Evolutionary conservation across 30 jellyfish, hydroid and myxozoan species (phyloP).

Genomic region (Turritopsis rubra): DNA sequence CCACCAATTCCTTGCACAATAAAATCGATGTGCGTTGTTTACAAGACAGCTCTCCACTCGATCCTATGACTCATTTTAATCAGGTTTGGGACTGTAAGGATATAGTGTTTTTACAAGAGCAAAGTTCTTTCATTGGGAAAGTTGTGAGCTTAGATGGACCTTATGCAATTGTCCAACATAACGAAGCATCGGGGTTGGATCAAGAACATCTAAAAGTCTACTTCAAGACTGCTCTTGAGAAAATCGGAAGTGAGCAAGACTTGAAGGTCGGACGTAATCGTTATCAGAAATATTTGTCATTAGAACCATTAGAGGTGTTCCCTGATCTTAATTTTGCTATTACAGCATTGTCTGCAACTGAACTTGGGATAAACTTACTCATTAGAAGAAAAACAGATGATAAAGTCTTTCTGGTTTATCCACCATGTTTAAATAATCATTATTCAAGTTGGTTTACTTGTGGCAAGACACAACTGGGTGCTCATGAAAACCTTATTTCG

Average conservation of each 20-base stretch:
- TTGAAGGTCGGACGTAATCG: conserved; percentile 15
- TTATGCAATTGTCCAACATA: conserved; percentile 30
- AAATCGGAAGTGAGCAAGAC: conserved; percentile 25
- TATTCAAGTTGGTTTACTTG: conserved; percentile 76
- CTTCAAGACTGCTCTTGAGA: conserved; percentile 46
- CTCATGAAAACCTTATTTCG: conserved; percentile 28
- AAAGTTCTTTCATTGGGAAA: conserved; percentile 23
- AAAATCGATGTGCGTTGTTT: conserved; percentile 4
- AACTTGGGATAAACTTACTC: conserved; percentile 62
- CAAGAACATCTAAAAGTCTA: conserved; percentile 37
- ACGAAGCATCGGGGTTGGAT: neutral
- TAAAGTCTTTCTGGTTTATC: conserved; percentile 61
- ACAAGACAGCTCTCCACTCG: neutral
- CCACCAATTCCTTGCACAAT: neutral
- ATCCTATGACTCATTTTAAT: neutral
- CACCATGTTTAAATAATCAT: conserved; percentile 45
- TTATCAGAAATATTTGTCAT: conserved; percentile 15
- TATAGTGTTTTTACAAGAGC: conserved; percentile 29
- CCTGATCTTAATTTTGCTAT: conserved; percentile 26
- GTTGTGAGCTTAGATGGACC: conserved; percentile 43
- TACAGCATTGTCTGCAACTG: conserved; percentile 58
- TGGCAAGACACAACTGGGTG: conserved; percentile 22
- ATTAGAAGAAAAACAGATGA: conserved; percentile 42
- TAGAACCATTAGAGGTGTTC: conserved; percentile 25
- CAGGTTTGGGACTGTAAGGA: conserved; percentile 29